Percentiles rank a stretch among this genome's conserved stretches.
Evolutionary conservation across 2,113 vertebrate genomes (phyloP).

Genomic region (Lampris megalopsis): DNA sequence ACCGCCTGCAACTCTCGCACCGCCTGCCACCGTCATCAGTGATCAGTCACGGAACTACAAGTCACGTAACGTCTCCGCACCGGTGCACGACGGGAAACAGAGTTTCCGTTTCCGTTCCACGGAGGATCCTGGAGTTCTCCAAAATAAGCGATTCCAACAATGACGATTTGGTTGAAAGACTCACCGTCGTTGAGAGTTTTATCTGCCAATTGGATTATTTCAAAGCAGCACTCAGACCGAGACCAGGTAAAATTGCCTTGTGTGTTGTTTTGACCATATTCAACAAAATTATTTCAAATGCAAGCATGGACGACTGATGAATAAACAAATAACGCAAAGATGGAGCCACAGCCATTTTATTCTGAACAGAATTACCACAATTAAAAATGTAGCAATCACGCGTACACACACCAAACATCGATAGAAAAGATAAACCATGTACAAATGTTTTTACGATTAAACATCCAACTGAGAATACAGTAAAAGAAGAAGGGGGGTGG

Average conservation of each 20-base stretch:
- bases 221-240: too few relatives aligned
- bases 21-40: slow-evolving; percentile 71
- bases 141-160: too few relatives aligned
- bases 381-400: slow-evolving; percentile 26
- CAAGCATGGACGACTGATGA: too few relatives aligned
- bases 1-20: slow-evolving; percentile 42
- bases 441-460: slow-evolving; percentile 17
- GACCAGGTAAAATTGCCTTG: too few relatives aligned
- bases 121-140: too few relatives aligned
- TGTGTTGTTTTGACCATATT: too few relatives aligned
- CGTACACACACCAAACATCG: slow-evolving; percentile 26
- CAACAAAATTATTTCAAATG: too few relatives aligned
- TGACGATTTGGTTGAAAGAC: too few relatives aligned
- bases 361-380: slow-evolving; percentile 25
- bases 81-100: slow-evolving; percentile 59
- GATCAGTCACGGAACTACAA: slow-evolving; percentile 27
- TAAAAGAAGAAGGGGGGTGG: neutral
- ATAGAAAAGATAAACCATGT: slow-evolving; percentile 19
- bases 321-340: neutral
- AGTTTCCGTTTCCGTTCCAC: slow-evolving; percentile 14
- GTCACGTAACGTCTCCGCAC: slow-evolving; percentile 36
- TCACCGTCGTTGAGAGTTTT: too few relatives aligned
- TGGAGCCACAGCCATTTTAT: slow-evolving; percentile 45
- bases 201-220: too few relatives aligned
- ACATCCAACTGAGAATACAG: slow-evolving; percentile 21